These are phyloP conservation scores for Heliocidaris tuberculata DNA, from an alignment of 35 echinoderm and acorn worm genomes.

Conservation along the genomic window DNA sequence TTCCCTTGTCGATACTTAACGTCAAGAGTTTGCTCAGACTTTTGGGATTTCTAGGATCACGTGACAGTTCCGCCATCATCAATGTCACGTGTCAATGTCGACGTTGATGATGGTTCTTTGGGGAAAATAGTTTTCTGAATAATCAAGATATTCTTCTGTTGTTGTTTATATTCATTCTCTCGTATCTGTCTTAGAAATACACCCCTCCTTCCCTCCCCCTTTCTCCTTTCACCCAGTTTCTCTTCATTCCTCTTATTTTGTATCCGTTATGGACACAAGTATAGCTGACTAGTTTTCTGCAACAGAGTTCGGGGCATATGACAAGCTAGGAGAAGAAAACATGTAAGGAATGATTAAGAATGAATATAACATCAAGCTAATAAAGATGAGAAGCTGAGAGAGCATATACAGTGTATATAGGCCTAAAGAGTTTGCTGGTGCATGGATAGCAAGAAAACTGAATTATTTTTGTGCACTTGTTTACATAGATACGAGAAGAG, in stretches of 20 bases:
- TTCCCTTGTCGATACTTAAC: neutral
- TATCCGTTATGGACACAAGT: neutral
- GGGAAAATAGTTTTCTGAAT: neutral
- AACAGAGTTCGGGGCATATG: neutral
- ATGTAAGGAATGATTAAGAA: neutral
- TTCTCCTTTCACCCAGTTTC: neutral
- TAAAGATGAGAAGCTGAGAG: neutral
- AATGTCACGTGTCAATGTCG: neutral
- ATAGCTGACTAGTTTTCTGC: neutral
- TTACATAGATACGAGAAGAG: neutral
- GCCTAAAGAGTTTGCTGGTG: neutral
- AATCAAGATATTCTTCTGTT: neutral
- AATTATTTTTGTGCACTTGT: neutral
- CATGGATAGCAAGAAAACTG: neutral
- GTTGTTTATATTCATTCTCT: neutral
- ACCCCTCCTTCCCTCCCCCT: neutral
- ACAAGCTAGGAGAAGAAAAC: neutral
- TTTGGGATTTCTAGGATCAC: neutral
- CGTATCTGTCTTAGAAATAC: neutral
- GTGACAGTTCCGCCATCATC: slow-evolving; percentile 1
- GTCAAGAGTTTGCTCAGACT: neutral
- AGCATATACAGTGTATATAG: neutral
- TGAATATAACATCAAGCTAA: neutral
- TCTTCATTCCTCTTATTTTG: neutral
- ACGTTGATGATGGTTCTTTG: neutral